Base-by-base conservation (phyloP, 2,888 invertebrate species). In the Oligia latruncula region DNA sequence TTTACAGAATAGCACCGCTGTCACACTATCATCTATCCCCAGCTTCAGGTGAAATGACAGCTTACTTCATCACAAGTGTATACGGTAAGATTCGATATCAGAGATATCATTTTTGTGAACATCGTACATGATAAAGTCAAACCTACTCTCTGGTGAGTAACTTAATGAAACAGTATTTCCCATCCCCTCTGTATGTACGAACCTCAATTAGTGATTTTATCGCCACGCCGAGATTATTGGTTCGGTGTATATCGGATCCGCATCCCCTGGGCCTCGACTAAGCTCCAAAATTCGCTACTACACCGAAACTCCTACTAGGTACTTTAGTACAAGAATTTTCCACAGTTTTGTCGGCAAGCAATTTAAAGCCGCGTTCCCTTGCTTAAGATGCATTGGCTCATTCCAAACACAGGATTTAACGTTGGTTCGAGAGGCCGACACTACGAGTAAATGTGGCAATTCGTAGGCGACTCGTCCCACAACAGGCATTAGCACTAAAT, bases 331-430 rank as follows among this genome's bases (percentile, higher is more conserved):
- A 86, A 87, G 83, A 90, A 91, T 92, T 78, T 90, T 89, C 88
- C 90, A 88, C 92, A 92, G 92, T 93, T 94, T 90, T 92, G 91
- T 93, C 93, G 92, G 90, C 88, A 90, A 91, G 92, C 92, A 95
- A 95, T 95, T 95, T 94, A 93, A 94, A 93, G 92, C 89, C 91
- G 89, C 92, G 92, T 93, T 92, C 92, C 93, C 94, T 95, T 94
- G 94, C 95, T 96, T 95, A 95, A 96, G 95, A 96, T 96, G 96
- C 96, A 96, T 96, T 96, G 95, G 95, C 94, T 96, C 95, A 95
- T 95, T 95, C 94, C 92, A 93, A 95, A 94, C 93, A 93, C 92
- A 93, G 94, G 95, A 95, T 95, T 96, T 95, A 95, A 94, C 95
- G 94, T 93, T 91, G 90, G 91, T 92, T 93, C 90, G 89, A 92